These are phyloP conservation scores for Lathronympha strigana DNA, from an alignment of 2,888 invertebrate genomes.

Conservation along the genomic window DNA sequence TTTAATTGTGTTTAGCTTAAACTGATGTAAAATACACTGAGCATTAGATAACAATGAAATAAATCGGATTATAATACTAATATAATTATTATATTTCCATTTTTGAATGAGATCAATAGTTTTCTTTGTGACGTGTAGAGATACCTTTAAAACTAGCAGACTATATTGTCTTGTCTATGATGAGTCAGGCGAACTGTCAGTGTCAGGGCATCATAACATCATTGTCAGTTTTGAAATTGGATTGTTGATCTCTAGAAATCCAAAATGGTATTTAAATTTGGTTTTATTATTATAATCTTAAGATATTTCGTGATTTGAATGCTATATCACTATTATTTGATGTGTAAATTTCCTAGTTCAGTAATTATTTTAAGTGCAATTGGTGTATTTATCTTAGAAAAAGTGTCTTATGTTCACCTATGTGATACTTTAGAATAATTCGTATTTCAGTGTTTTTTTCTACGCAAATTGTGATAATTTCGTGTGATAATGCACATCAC, in stretches of 20 bases:
- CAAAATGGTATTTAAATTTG: conserved; percentile 77
- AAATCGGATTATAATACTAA: not conserved
- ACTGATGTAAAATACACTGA: not conserved
- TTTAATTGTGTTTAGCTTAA: not conserved
- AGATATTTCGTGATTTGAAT: conserved; percentile 27
- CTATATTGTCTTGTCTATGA: conserved; percentile 9
- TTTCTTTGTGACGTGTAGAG: not conserved
- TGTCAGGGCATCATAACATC: conserved; percentile 11
- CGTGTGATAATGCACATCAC: not conserved
- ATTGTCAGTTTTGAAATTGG: conserved; percentile 49
- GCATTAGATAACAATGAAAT: not conserved
- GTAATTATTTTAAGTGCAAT: conserved; percentile 56
- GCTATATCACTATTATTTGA: not conserved
- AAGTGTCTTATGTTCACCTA: conserved; percentile 47
- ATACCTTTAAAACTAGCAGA: not conserved
- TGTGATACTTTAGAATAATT: conserved; percentile 46
- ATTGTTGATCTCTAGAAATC: conserved; percentile 46
- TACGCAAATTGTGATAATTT: conserved; percentile 15
- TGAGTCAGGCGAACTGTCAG: conserved; percentile 20
- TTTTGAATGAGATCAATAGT: no score
- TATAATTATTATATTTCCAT: no score
- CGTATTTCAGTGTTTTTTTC: conserved; percentile 40
- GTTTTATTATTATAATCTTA: conserved; percentile 60
- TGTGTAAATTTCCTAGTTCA: conserved; percentile 45
- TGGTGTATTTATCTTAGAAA: conserved; percentile 52